Base-by-base conservation (phyloP, 2,888 invertebrate species). In the Sphaerophoria taeniata region DNA sequence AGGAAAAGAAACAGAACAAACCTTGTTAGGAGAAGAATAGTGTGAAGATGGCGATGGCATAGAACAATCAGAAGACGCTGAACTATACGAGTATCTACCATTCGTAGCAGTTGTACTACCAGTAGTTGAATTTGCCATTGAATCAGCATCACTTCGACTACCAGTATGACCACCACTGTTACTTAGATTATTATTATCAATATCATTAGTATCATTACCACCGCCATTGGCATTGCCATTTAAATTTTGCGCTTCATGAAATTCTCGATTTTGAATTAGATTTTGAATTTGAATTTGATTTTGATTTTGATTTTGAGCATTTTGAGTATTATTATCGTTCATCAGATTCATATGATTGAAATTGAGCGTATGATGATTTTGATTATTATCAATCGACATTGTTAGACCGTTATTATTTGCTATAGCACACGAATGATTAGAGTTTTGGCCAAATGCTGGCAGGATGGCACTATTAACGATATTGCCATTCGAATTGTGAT, bases 21-120 rank as follows among this genome's bases (percentile, higher is more conserved):
- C 92, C 92, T 92, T 92, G 90, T 92, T 91, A 91, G 92, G 91
- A 91, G 91, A 91, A 91, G 91, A 91, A 91, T 91, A 91, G 91
- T 92, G 91, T 91, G 90, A 91, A 90, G 91, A 91, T 91, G 92
- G 91, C 91, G 92, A 92, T 91, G 91, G 90, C 91, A 92, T 92
- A 92, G 88, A 92, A 89, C 91, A 92, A 90, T 92, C 92, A 91
- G 92, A 92, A 90, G 92, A 91, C 90, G 92, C 90, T 91, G 91
- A 91, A 90, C 92, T 91, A 90, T 90, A 24, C 24, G 24, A 24
- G 24, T 24, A 91, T 88, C 90, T 91, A 90, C 90, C 90, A 88
- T 89, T 89, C 72, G 88, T 89, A 89, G 88, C 88, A 88, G 82
- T 88, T 87, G 79, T 89, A 90, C 88, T 88, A 24, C 24, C 24